Conservation (phyloP, 2,797 vertebrate genomes). For the Myotis pilosus region DNA sequence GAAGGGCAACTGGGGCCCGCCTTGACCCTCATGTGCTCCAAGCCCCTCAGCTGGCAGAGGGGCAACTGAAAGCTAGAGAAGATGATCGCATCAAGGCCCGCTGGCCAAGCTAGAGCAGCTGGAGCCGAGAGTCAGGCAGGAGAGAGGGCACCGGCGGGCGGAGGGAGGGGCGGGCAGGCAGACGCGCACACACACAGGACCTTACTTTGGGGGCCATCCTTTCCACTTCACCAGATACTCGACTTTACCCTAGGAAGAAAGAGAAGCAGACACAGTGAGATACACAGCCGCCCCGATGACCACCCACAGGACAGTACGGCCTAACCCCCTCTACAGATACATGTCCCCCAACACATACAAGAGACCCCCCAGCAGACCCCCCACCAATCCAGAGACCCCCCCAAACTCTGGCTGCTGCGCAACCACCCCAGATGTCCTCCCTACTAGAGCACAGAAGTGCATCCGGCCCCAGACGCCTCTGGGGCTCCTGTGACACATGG, state of each 20-base stretch:
- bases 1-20: neutral
- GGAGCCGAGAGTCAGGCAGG: neutral
- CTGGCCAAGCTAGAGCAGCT: neutral
- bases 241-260: slow-evolving; percentile 91
- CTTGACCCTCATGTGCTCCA: neutral
- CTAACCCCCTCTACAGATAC: neutral
- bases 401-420: neutral
- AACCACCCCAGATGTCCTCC: neutral
- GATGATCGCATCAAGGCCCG: neutral
- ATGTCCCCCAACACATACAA: neutral
- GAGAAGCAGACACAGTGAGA: slow-evolving; percentile 59
- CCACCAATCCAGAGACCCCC: neutral
- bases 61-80: neutral
- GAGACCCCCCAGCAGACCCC: neutral
- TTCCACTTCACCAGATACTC: slow-evolving; percentile 99
- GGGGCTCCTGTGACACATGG: neutral
- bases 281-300: neutral
- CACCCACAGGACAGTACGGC: neutral
- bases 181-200: slow-evolving; percentile 59
- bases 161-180: neutral
- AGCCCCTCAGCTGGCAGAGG: neutral
- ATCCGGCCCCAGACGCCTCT: neutral
- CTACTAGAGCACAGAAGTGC: neutral
- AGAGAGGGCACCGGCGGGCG: neutral
- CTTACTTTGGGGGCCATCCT: slow-evolving; percentile 99